These are phyloP conservation scores for Sciaenops ocellatus DNA, from an alignment of 2,797 vertebrate species.

Conservation along the genomic window DNA sequence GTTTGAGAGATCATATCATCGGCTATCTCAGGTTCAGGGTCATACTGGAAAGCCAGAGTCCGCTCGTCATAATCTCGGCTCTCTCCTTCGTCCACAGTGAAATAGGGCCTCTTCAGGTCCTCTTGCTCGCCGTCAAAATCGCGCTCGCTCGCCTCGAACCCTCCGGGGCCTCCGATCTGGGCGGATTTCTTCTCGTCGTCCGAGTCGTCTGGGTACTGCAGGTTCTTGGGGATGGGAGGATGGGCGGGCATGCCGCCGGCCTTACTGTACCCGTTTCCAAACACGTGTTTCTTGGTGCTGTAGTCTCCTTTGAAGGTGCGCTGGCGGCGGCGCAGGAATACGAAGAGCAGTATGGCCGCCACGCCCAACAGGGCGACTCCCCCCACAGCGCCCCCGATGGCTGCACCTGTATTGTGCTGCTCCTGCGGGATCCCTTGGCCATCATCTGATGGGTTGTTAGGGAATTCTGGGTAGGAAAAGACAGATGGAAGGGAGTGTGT, in stretches of 20 bases:
- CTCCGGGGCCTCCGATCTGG: conserved; percentile 86
- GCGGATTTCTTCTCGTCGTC: conserved; percentile 97
- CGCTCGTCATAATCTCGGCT: conserved; percentile 92
- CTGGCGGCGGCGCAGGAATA: conserved; percentile 94
- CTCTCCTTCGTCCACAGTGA: conserved; percentile 96
- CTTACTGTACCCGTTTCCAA: conserved; percentile 98
- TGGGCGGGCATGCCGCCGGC: conserved; percentile 91
- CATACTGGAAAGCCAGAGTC: conserved; percentile 97
- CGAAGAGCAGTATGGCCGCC: conserved; percentile 90
- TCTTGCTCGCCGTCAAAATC: conserved; percentile 89
- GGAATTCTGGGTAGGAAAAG: conserved; percentile 99
- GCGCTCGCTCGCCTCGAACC: conserved; percentile 91
- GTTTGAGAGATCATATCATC: conserved; percentile 99
- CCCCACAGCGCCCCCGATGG: conserved; percentile 93
- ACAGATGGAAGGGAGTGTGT: conserved; percentile 98
- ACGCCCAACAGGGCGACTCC: conserved; percentile 90
- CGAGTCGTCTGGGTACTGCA: conserved; percentile 96
- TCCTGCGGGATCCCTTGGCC: conserved; percentile 79
- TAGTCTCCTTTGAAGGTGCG: conserved; percentile 99
- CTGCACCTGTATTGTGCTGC: conserved; percentile 83
- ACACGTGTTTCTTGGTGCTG: conserved; percentile 99
- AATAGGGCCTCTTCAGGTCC: conserved; percentile 97
- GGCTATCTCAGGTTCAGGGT: conserved; percentile 94
- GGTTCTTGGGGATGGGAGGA: conserved; percentile 94
- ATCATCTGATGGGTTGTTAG: conserved; percentile 87